Evolutionary conservation across 2,113 vertebrate species (phyloP), one percentile per base, ranked within the genome.

Genomic region (Trinectes maculatus): DNA sequence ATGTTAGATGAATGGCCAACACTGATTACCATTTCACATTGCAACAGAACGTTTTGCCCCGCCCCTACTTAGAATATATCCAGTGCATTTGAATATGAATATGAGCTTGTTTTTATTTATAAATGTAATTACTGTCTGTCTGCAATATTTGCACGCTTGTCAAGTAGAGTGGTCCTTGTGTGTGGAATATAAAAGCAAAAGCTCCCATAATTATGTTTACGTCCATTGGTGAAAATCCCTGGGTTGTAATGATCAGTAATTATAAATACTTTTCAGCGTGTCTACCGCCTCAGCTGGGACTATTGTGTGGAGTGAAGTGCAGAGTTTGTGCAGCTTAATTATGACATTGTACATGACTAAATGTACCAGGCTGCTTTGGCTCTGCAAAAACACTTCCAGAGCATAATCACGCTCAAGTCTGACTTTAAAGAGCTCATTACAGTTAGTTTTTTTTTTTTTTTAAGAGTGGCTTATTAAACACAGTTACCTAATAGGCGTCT

Each of bases 401-500:
- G 95, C 93, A 93, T 94, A 96, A 96, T 97, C 94, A 94, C 79
- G 90, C 94, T 93, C 91, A 94, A 96, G 95, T 95, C 95, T 93
- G 96, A 94, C 95, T 97, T 96, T 96, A 96, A 97, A 97, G 95
- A 95, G 94, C 96, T 98, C 96, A 97, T 98, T 98, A 98, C 95
- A 95, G 95, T 94, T 94, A 94, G 95, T 96, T 96, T 98, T 98
- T 94, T 95, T 96, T 94, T 96, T 96, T 98, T 98, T 94, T 95
- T 96, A 97, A 97, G 95, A 96, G 94, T 49, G 91, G 94, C 95
- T 96, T 98, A 97, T 98, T 96, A 98, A 97, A 97, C 95, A 97
- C 94, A 96, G 95, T 97, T 96, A 97, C 95, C 96, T 96, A 98
- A 98, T 98, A 98, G 97, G 96, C 96, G 95, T 98, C 95, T 97